Evolutionary conservation across 1,140 invertebrate species (phyloP).

Genomic region (Drosophila bipectinata): DNA sequence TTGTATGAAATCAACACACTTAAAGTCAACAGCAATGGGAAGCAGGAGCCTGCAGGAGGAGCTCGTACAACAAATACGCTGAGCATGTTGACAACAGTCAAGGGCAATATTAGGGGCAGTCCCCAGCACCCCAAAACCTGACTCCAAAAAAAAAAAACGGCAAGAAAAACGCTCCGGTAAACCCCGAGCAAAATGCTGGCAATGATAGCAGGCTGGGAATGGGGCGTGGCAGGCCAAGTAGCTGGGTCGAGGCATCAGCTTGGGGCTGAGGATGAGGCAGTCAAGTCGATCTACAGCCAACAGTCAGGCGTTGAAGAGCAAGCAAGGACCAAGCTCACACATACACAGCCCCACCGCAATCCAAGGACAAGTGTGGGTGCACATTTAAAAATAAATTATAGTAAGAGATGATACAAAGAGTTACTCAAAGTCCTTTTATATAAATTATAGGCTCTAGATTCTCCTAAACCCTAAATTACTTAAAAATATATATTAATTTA

Average conservation of each 20-base stretch:
- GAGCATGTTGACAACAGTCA: conserved; percentile 76
- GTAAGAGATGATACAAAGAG: background rate
- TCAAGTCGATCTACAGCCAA: conserved; percentile 50
- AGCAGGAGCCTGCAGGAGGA: conserved; percentile 18
- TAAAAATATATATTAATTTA: background rate
- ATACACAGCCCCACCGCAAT: conserved; percentile 33
- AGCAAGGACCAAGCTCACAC: conserved; percentile 50
- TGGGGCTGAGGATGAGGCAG: conserved; percentile 8
- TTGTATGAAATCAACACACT: conserved; percentile 81
- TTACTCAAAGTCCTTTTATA: background rate
- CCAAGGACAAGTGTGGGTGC: conserved; percentile 41
- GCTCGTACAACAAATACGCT: conserved; percentile 57
- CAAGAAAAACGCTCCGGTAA: conserved; percentile 2
- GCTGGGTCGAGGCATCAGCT: conserved; percentile 2
- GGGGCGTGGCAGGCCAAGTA: conserved; percentile 25
- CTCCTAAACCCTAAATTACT: no score
- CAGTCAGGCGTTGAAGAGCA: conserved; percentile 53
- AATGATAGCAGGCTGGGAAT: conserved; percentile 33
- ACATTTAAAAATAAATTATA: conserved; percentile 4
- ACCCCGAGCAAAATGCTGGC: conserved; percentile 31
- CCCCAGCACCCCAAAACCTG: conserved; percentile 24
- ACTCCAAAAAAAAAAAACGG: conserved; percentile 8
- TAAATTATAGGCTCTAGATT: background rate
- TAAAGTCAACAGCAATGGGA: conserved; percentile 71
- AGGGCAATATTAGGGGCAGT: conserved; percentile 69